Percentiles rank a stretch among this genome's conserved stretches.
Conservation (phyloP, 2,797 vertebrate species). For the Pseudomugil tenellus region DNA sequence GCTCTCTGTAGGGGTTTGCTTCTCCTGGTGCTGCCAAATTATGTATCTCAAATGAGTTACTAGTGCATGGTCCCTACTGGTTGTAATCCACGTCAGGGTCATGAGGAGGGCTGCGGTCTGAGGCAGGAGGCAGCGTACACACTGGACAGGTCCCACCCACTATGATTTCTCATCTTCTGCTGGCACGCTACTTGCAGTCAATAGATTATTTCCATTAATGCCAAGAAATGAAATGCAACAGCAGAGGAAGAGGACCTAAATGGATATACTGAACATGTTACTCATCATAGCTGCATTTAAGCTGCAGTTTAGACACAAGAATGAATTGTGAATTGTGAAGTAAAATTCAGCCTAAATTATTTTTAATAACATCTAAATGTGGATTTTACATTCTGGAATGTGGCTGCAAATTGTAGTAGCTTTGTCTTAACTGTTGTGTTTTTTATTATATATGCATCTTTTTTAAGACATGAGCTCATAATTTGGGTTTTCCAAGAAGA, state of each 20-base stretch:
- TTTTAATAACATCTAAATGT: background rate
- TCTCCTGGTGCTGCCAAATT: conserved; percentile 55
- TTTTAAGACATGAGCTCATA: no score
- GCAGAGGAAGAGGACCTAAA: conserved; percentile 17
- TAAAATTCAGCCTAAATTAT: background rate
- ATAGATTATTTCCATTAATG: conserved; percentile 50
- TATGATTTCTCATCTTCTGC: conserved; percentile 50
- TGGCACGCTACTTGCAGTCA: conserved; percentile 23
- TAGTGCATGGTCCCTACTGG: conserved; percentile 44
- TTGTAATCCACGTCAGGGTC: background rate
- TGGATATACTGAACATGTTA: conserved; percentile 40
- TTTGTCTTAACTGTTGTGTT: no score
- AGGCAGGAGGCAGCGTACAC: background rate
- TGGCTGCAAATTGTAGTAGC: no score
- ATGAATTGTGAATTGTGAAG: background rate
- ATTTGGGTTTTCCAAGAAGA: no score
- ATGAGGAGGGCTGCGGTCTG: background rate
- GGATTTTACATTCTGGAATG: background rate
- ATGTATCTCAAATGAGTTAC: conserved; percentile 53
- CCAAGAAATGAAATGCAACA: conserved; percentile 24
- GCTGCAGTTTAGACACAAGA: background rate
- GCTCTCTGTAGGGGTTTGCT: conserved; percentile 40
- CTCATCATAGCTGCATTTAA: conserved; percentile 49
- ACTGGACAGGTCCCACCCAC: conserved; percentile 20
- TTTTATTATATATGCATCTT: no score